Evolutionary conservation across 2,797 vertebrate genomes (phyloP), one percentile per base, ranked within the genome.

Genomic region (Phrynocephalus forsythii): DNA sequence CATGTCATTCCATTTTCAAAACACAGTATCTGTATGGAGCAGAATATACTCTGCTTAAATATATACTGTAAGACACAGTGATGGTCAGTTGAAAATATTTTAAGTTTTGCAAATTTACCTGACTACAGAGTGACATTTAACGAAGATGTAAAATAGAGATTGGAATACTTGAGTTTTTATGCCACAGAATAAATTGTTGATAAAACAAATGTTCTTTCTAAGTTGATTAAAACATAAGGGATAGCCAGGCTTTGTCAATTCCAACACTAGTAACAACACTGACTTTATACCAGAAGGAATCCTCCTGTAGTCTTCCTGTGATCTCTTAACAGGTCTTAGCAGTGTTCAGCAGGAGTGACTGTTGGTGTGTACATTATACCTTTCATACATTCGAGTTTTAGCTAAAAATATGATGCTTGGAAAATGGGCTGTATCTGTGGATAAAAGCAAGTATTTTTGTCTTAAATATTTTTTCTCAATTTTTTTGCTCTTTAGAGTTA

Each of bases 401-500:
- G 8, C 8, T 30, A 1, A n/a, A 44, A n/a, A 63, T 15, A 5
- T 71, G 44, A 30, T 6, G 3, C 11, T 24, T 33, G 18, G 7
- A 56, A 66, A 79, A 80, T 38, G 26, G 6, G 4, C 33, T 48
- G 16, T 66, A 87, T 71, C 24, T 44, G 20, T 71, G 38, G 18
- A 2, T 88, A 66, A 80, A 72, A 79, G 6, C 56, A 10, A 71
- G 72, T 84, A n/a, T 72, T 82, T 6, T 60, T 68, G 66, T 24
- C 24, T 72, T 82, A 60, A 56, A 81, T 18, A 56, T 24, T 67
- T n/a, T 60, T 33, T 9, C 8, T 24, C 26, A 68, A 18, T 81
- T 68, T 88, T 88, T 95, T 83, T 94, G 91, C 90, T 79, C 90
- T 88, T 10, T 73, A 99, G 98, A 96, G 98, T 99, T 88, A 99